A percentile compares a stretch with the other conserved stretches of the same genome.
Conservation (phyloP, 2,888 invertebrate genomes). For the Eupithecia inturbata region DNA sequence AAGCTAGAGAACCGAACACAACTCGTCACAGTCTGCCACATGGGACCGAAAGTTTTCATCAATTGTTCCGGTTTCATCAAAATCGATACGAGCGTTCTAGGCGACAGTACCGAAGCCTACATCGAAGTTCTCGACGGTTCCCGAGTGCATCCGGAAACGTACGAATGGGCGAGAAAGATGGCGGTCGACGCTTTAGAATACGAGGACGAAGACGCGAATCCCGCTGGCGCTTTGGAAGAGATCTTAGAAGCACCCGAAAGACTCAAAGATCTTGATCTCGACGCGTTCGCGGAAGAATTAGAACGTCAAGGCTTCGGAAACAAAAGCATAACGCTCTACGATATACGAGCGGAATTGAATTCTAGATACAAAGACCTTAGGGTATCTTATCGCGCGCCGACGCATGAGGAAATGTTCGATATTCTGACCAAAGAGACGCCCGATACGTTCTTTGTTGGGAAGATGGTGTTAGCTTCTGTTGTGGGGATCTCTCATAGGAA, state of each 20-base stretch:
- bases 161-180: conserved; percentile 99
- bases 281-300: conserved; percentile 98
- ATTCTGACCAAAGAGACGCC: conserved; percentile 98
- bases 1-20: conserved; percentile 97
- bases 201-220: conserved; percentile 98
- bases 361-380: conserved; percentile 96
- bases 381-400: conserved; percentile 89
- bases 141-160: conserved; percentile 99
- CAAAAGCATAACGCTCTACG: conserved; percentile 97
- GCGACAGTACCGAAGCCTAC: conserved; percentile 97
- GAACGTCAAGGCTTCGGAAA: conserved; percentile 95
- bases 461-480: conserved; percentile 93
- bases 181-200: conserved; percentile 99
- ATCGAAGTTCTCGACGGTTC: conserved; percentile 98
- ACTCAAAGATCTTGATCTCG: conserved; percentile 97
- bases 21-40: conserved; percentile 96
- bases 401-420: conserved; percentile 95
- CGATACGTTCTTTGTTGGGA: conserved; percentile 95
- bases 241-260: conserved; percentile 97
- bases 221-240: conserved; percentile 98
- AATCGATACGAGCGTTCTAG: conserved; percentile 97
- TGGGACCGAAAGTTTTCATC: conserved; percentile 99
- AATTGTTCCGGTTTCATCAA: conserved; percentile 99
- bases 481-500: conserved; percentile 93
- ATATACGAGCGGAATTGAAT: conserved; percentile 97